Percentiles rank a stretch among this genome's conserved stretches.
Conservation (phyloP, 2,113 vertebrate genomes). For the Edolisoma coerulescens region DNA sequence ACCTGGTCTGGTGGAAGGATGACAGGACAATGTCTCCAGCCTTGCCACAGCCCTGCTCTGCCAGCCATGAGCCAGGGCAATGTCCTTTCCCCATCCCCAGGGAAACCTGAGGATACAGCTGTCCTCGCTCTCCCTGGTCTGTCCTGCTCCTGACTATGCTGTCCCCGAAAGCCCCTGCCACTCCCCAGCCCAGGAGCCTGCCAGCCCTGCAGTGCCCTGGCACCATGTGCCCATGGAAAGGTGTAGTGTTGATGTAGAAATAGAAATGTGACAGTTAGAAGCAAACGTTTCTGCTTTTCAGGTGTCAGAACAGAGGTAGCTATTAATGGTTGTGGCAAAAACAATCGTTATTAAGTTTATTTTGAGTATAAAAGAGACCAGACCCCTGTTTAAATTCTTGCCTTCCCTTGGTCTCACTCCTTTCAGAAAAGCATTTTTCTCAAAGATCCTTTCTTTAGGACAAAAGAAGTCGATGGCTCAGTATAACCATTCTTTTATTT, state of each 20-base stretch:
- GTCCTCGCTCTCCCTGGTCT: background rate
- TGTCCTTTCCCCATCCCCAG: background rate
- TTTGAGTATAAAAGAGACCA: background rate
- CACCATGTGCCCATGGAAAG: background rate
- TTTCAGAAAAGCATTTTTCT: background rate
- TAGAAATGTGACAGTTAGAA: background rate
- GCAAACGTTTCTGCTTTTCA: rapidly evolving
- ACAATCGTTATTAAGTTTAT: background rate
- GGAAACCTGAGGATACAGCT: background rate
- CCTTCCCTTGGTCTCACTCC: background rate
- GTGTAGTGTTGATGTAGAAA: rapidly evolving
- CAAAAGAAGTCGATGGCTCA: background rate
- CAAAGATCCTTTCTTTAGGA: background rate
- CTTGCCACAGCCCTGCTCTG: background rate
- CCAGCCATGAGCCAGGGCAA: background rate
- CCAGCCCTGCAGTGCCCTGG: background rate
- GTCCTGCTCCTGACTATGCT: background rate
- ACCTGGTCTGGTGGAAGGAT: background rate
- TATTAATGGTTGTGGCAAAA: background rate
- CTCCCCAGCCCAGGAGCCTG: rapidly evolving
- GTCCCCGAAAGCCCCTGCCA: background rate
- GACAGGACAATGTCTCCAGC: background rate
- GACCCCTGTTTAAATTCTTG: background rate
- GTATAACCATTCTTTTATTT: background rate
- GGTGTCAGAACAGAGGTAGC: background rate